A percentile compares a stretch with the other conserved stretches of the same genome.
Conservation (phyloP, 2,797 vertebrate species). For the Xyrichtys novacula region DNA sequence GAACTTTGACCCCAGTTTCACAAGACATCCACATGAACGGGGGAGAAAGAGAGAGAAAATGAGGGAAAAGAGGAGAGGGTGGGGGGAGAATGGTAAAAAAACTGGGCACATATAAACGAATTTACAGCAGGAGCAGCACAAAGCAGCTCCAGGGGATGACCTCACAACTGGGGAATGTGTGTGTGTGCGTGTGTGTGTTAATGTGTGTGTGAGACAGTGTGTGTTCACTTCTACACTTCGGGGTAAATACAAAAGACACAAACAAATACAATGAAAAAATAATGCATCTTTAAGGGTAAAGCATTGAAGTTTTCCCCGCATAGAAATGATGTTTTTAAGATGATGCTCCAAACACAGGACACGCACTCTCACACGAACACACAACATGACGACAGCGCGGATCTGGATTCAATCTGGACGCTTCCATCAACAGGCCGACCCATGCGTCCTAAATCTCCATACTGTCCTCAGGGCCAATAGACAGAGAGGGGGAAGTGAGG, state of each 20-base stretch:
- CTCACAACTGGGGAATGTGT: slow-evolving; percentile 76
- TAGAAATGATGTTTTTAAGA: slow-evolving; percentile 28
- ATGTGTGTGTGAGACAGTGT: slow-evolving; percentile 30
- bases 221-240: slow-evolving; percentile 25
- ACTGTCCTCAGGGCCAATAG: slow-evolving; percentile 55
- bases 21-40: slow-evolving; percentile 13
- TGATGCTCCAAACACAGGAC: slow-evolving; percentile 36
- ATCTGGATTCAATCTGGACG: slow-evolving; percentile 78
- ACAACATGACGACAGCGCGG: slow-evolving; percentile 53
- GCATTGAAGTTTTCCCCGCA: neutral
- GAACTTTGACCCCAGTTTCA: slow-evolving; percentile 60
- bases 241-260: slow-evolving; percentile 44
- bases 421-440: slow-evolving; percentile 70
- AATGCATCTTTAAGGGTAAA: slow-evolving; percentile 4
- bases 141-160: slow-evolving; percentile 74
- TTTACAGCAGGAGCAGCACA: slow-evolving; percentile 78
- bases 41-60: slow-evolving; percentile 24
- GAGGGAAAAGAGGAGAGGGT: slow-evolving; percentile 15
- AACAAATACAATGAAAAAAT: slow-evolving; percentile 37
- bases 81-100: slow-evolving; percentile 39
- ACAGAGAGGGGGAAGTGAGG: slow-evolving; percentile 22
- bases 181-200: slow-evolving; percentile 42
- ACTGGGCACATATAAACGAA: slow-evolving; percentile 68
- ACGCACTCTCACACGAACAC: slow-evolving; percentile 33
- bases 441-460: slow-evolving; percentile 68